Percentiles rank a stretch among this genome's conserved stretches.
phyloP scores from a whole-genome alignment of 2,113 vertebrate genomes.

The Gadus chalcogrammus region DNA sequence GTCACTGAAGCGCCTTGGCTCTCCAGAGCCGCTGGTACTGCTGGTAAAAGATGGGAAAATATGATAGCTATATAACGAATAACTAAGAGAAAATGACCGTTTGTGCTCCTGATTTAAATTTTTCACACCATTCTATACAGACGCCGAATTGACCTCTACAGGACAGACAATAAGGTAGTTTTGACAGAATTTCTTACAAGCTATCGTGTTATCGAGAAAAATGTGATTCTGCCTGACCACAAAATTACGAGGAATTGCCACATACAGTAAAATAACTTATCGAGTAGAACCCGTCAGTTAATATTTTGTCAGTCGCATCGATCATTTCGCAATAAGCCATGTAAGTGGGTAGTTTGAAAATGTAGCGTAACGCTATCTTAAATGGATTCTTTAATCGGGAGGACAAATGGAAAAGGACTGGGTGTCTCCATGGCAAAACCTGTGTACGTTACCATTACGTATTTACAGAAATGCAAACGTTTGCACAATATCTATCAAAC shows the following conservation, averaged over 20 bases:
- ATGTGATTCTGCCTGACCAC: constrained; percentile 51
- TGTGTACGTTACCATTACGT: constrained; percentile 13
- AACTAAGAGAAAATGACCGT: constrained; percentile 39
- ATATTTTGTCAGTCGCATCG: not conserved
- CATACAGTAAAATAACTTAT: constrained; percentile 21
- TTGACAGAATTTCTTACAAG: constrained; percentile 38
- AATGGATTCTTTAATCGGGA: constrained; percentile 17
- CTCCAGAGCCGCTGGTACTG: constrained; percentile 56
- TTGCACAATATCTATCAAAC: too few relatives aligned
- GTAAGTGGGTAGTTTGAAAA: not conserved
- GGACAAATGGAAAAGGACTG: constrained; percentile 50
- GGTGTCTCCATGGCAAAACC: constrained; percentile 55
- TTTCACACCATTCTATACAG: constrained; percentile 20
- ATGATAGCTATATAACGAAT: constrained; percentile 38
- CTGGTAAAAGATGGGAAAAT: constrained; percentile 66
- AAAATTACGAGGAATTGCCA: constrained; percentile 37
- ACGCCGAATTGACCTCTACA: constrained; percentile 28
- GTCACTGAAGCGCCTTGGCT: constrained; percentile 76
- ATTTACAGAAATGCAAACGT: not conserved
- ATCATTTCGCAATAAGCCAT: not conserved
- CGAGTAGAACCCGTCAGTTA: not conserved
- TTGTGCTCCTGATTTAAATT: constrained; percentile 13
- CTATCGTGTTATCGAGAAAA: constrained; percentile 60
- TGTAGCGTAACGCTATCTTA: constrained; percentile 6
- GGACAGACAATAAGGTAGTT: constrained; percentile 57